Evolutionary conservation across 2,797 vertebrate genomes (phyloP).

Genomic region (Sebastes flavidus): DNA sequence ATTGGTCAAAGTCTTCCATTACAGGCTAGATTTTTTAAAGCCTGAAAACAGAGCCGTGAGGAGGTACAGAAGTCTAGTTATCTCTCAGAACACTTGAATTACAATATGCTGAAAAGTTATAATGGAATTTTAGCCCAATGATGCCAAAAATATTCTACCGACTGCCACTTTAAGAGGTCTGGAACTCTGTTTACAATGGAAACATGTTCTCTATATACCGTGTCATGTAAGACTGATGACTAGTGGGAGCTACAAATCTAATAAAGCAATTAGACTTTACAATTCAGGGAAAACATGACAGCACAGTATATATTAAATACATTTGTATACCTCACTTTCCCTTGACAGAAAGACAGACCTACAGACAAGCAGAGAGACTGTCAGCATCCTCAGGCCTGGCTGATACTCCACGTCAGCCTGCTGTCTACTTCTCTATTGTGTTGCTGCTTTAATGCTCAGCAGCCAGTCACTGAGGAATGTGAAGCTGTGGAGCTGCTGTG

Average conservation of each 20-base stretch:
- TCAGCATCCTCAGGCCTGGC: not conserved
- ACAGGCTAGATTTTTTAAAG: too few relatives aligned
- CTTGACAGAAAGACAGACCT: not conserved
- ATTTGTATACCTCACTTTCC: not conserved
- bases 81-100: too few relatives aligned
- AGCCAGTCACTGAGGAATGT: constrained; percentile 64
- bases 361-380: rapidly evolving
- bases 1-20: too few relatives aligned
- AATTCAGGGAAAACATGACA: not conserved
- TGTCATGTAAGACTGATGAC: not conserved
- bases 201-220: not conserved
- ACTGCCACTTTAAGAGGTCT: not conserved
- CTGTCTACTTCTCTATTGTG: constrained; percentile 46
- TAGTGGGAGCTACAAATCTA: not conserved
- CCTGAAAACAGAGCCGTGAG: too few relatives aligned
- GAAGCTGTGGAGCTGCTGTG: constrained; percentile 25
- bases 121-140: too few relatives aligned
- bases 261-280: not conserved
- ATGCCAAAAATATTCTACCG: too few relatives aligned
- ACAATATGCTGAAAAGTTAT: too few relatives aligned
- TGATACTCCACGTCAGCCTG: constrained; percentile 4
- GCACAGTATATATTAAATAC: not conserved
- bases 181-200: not conserved
- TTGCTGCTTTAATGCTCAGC: constrained; percentile 34
- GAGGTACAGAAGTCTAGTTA: too few relatives aligned